A percentile compares a stretch with the other conserved stretches of the same genome.
Conservation (phyloP, 2,113 vertebrate species). For the Nematolebias whitei region DNA sequence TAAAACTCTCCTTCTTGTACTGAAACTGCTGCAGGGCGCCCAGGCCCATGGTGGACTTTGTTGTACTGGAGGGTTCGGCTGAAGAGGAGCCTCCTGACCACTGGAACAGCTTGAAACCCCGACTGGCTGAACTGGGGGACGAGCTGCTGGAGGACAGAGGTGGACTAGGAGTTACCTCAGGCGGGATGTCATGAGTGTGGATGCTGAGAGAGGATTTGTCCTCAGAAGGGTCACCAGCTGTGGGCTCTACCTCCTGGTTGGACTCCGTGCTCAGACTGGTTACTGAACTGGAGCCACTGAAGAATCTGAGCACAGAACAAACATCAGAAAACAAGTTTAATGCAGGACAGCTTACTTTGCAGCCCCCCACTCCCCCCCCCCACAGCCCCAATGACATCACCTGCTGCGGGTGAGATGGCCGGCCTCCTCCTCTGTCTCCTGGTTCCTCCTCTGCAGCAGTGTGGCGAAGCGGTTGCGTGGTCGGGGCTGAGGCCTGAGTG, state of each 20-base stretch:
- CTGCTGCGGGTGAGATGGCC: constrained; percentile 87
- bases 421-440: constrained; percentile 73
- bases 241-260: background rate
- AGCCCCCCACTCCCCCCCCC: too few relatives aligned
- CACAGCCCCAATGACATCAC: constrained; percentile 75
- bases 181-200: constrained; percentile 5
- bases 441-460: constrained; percentile 85
- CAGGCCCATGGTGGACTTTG: constrained; percentile 35
- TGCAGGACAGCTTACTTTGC: too few relatives aligned
- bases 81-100: constrained; percentile 70
- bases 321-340: background rate
- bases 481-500: constrained; percentile 14
- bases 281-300: constrained; percentile 62
- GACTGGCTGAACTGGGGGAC: constrained; percentile 47
- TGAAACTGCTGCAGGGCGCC: constrained; percentile 76
- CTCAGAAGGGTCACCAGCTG: background rate
- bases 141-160: constrained; percentile 11
- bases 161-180: constrained; percentile 50
- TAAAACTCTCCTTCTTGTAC: constrained; percentile 60
- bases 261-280: constrained; percentile 1
- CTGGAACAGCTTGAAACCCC: constrained; percentile 71
- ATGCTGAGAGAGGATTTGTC: background rate
- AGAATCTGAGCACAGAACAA: constrained; percentile 83
- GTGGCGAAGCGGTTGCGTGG: constrained; percentile 87
- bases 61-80: constrained; percentile 15